Evolutionary conservation across 2,888 invertebrate species (phyloP).

Genomic region (Ecliptopera silaceata): DNA sequence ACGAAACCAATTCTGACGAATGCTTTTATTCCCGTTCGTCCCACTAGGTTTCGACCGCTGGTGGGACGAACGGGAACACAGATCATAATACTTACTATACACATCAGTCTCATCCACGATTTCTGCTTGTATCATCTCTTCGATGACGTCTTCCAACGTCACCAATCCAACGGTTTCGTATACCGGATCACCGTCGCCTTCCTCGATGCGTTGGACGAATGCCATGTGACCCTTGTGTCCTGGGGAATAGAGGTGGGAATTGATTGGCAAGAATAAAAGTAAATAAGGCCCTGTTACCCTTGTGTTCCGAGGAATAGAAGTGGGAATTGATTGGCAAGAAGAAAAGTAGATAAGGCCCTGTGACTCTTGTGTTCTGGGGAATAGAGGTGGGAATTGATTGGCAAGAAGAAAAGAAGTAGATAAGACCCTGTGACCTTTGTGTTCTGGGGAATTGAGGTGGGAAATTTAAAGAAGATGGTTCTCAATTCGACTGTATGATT

Average conservation of each 20-base stretch:
- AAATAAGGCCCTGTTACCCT: constrained; percentile 84
- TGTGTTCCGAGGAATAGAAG: constrained; percentile 78
- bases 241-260: constrained; percentile 4
- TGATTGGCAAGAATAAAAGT: not conserved
- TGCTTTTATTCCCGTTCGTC: too few species aligned
- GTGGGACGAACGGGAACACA: too few species aligned
- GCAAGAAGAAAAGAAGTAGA: not conserved
- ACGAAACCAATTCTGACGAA: too few species aligned
- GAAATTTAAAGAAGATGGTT: not conserved
- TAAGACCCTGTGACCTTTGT: constrained; percentile 86
- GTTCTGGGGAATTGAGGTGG: constrained; percentile 65
- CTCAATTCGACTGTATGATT: too few species aligned
- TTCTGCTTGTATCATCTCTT: constrained; percentile 99
- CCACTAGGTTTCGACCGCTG: too few species aligned
- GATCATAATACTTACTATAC: constrained; percentile 86
- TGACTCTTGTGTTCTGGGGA: constrained; percentile 89
- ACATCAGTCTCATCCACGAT: constrained; percentile 99
- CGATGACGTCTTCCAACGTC: constrained; percentile 99
- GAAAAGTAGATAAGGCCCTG: constrained; percentile 26
- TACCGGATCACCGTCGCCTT: constrained; percentile 96
- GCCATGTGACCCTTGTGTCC: constrained; percentile 97
- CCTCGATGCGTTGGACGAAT: constrained; percentile 96
- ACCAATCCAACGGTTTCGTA: constrained; percentile 98
- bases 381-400: not conserved
- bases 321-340: not conserved